Evolutionary conservation across 2,888 invertebrate species (phyloP).

Genomic region (Agonopterix heracliana): DNA sequence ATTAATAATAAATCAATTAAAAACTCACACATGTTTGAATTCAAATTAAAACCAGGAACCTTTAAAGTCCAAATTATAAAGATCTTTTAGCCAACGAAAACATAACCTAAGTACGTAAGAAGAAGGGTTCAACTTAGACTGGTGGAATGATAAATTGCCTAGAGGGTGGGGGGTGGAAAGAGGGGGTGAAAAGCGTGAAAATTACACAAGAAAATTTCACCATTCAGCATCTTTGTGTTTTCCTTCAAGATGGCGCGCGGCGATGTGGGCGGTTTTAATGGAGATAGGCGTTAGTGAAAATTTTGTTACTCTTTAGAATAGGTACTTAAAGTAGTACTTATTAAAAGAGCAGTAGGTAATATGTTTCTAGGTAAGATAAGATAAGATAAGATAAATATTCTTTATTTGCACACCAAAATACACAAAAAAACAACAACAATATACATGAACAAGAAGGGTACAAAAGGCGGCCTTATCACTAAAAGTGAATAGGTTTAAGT

Average conservation of each 20-base stretch:
- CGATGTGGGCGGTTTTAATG: conserved; percentile 3
- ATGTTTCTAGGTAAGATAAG: too few species aligned
- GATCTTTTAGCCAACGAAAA: background rate
- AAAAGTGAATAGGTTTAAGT: too few species aligned
- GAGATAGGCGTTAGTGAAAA: conserved; percentile 24
- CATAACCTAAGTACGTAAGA: background rate
- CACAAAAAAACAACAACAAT: too few species aligned
- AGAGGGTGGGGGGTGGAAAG: conserved; percentile 21
- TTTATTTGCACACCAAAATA: too few species aligned
- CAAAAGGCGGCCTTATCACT: too few species aligned
- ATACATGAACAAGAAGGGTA: too few species aligned
- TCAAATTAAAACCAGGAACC: conserved; percentile 35
- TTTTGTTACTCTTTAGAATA: too few species aligned
- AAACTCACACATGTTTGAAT: conserved; percentile 41
- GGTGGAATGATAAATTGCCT: conserved; percentile 39
- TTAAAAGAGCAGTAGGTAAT: too few species aligned
- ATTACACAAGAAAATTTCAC: conserved; percentile 75
- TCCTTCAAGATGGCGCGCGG: conserved; percentile 68
- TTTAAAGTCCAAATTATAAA: conserved; percentile 11
- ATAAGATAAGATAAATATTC: too few species aligned
- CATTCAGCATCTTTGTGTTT: conserved; percentile 75
- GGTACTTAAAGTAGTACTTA: too few species aligned
- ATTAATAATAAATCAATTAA: conserved; percentile 47
- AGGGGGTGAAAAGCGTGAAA: conserved; percentile 64
- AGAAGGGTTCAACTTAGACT: conserved; percentile 20